These are phyloP conservation scores for Apomyelois bistriatella DNA, from an alignment of 2,888 invertebrate species.

Conservation along the genomic window DNA sequence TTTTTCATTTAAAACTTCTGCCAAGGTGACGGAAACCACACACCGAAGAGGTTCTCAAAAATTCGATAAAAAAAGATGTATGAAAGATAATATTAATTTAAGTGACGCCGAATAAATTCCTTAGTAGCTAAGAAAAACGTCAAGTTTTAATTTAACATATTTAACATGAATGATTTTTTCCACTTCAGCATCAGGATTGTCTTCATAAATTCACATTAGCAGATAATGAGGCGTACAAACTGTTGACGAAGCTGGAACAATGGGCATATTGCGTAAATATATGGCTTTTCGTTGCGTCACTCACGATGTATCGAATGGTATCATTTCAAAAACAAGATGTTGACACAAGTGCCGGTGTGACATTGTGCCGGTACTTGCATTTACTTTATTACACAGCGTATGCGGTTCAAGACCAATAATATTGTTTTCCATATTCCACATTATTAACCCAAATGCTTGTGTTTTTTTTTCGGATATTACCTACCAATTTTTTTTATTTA, in stretches of 20 bases:
- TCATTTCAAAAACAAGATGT: constrained; percentile 67
- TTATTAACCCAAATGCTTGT: no score
- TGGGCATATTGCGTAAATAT: constrained; percentile 49
- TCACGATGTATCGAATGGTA: constrained; percentile 50
- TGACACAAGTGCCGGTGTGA: constrained; percentile 63
- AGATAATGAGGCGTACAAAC: constrained; percentile 16
- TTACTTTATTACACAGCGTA: constrained; percentile 22
- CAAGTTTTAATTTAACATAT: neutral
- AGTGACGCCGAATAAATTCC: no score
- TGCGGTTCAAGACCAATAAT: constrained; percentile 33
- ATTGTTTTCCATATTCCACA: neutral
- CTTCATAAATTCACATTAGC: constrained; percentile 17
- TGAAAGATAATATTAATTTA: no score
- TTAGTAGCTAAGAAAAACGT: no score
- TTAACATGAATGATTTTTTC: neutral
- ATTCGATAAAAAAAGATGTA: no score
- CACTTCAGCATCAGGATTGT: neutral
- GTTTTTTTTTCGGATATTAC: no score
- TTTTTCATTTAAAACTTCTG: no score
- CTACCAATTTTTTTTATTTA: no score
- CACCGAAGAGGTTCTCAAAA: no score
- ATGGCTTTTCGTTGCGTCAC: constrained; percentile 55
- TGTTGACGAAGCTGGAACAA: constrained; percentile 46
- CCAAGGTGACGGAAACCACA: no score
- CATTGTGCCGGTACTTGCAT: constrained; percentile 33